Evolutionary conservation across 1,140 invertebrate species (phyloP).

Genomic region (Drosophila kepulauana): DNA sequence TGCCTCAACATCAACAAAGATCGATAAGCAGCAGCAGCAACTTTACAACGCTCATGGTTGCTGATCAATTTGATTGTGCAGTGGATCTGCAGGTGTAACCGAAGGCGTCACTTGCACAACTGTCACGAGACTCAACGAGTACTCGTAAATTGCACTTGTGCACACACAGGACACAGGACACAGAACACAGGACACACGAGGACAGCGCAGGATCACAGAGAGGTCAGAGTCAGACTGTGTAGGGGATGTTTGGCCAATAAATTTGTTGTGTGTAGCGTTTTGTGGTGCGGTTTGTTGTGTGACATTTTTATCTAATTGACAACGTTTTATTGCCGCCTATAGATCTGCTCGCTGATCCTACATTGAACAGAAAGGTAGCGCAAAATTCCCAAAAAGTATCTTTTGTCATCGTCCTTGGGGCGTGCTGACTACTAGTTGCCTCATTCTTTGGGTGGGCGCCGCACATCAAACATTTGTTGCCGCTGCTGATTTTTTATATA

Average conservation of each 20-base stretch:
- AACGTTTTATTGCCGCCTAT: constrained; percentile 66
- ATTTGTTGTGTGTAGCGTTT: constrained; percentile 47
- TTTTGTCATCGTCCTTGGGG: constrained; percentile 57
- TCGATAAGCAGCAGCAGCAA: constrained; percentile 54
- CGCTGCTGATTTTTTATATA: not conserved
- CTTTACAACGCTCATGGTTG: constrained; percentile 43
- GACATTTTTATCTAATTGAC: constrained; percentile 85
- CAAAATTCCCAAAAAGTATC: constrained; percentile 25
- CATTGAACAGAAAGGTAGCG: constrained; percentile 7
- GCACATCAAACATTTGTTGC: constrained; percentile 51
- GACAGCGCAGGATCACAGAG: constrained; percentile 15
- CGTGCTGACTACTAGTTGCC: constrained; percentile 59
- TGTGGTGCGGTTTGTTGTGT: constrained; percentile 80
- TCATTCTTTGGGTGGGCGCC: constrained; percentile 32
- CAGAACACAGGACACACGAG: constrained; percentile 47
- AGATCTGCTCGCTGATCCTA: constrained; percentile 19
- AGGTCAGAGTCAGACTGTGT: constrained; percentile 7
- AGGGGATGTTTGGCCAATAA: constrained; percentile 65
- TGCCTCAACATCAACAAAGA: constrained; percentile 62
- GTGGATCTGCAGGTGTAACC: constrained; percentile 74
- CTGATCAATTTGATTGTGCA: constrained; percentile 41
- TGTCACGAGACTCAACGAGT: constrained; percentile 50
- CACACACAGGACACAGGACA: too few relatives aligned
- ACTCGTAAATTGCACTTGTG: constrained; percentile 79
- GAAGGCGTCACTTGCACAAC: constrained; percentile 74